Evolutionary conservation across 2,797 vertebrate genomes (phyloP), one percentile per base, ranked within the genome.

Genomic region (Cyprinella venusta): DNA sequence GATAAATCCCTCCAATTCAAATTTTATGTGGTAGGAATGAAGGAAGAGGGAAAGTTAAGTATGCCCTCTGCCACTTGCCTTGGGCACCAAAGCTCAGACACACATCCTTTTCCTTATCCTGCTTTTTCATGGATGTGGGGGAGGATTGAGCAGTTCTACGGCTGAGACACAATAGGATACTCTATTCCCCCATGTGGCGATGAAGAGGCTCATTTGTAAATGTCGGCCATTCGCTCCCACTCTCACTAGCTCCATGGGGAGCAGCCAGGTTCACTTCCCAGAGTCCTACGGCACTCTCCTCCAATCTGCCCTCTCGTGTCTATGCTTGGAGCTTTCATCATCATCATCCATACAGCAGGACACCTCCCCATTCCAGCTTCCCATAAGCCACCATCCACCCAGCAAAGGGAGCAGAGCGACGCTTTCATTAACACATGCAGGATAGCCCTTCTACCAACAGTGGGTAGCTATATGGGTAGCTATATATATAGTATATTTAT

Each of bases 341-440:
- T 93, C 93, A 93, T 93, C 93, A 93, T 91, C 90, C 79, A 89
- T 93, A 89, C 92, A 90, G 90, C 90, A 83, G 91, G 91, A 92
- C 78, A 88, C 89, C 84, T 79, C 74, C 83, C 83, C 83, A 67
- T 61, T 30, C 52, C 71, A 63, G 77, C 12, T 42, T 79, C n/a
- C 59, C 38, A 67, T 42, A 56, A 40, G 56, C 83, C 87, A 89
- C 88, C 88, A 89, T 91, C 89, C 88, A 85, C 89, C 87, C 45
- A 88, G 85, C 89, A 89, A 92, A 90, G 89, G 90, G 91, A 92
- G 91, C 89, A 77, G 86, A 89, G 85, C 86, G 76, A 83, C 84
- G 86, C 42, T 19, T 76, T 68, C 8, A 59, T 54, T 64, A 50
- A 30, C 42, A 74, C 56, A 38, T 38, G 59, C 69, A 70, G 67